Conservation (phyloP, 64 coral and sea anemone species). For the Dendronephthya gigantea region DNA sequence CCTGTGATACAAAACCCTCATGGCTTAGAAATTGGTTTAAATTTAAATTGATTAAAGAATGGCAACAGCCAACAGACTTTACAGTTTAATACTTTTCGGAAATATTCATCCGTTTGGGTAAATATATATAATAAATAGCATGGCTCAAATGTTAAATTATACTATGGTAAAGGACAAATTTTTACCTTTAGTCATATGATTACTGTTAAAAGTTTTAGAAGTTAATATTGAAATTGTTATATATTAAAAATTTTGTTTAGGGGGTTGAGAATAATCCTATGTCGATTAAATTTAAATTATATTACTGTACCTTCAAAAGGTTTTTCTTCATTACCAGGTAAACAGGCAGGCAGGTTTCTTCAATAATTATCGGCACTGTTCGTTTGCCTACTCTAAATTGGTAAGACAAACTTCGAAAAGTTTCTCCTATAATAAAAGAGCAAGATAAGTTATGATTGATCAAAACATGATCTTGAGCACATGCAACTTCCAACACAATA, state of each 20-base stretch:
- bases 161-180: no score
- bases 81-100: no score
- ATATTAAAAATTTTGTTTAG: not conserved
- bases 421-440: not conserved
- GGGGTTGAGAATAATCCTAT: not conserved
- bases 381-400: slow-evolving; percentile 33
- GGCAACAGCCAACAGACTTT: no score
- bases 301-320: slow-evolving; percentile 20
- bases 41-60: no score
- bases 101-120: no score
- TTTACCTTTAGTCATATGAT: no score
- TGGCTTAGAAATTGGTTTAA: no score
- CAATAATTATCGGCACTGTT: not conserved
- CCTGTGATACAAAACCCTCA: no score
- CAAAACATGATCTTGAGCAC: not conserved
- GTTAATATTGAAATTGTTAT: not conserved
- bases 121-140: no score
- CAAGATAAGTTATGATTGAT: no score
- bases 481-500: not conserved
- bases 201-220: not conserved
- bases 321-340: slow-evolving; percentile 1
- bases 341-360: slow-evolving; percentile 15
- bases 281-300: not conserved
- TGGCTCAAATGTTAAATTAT: no score
- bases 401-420: slow-evolving; percentile 26